phyloP scores from a whole-genome alignment of 1,140 invertebrate genomes.

The Lepidotrigona ventralis region DNA sequence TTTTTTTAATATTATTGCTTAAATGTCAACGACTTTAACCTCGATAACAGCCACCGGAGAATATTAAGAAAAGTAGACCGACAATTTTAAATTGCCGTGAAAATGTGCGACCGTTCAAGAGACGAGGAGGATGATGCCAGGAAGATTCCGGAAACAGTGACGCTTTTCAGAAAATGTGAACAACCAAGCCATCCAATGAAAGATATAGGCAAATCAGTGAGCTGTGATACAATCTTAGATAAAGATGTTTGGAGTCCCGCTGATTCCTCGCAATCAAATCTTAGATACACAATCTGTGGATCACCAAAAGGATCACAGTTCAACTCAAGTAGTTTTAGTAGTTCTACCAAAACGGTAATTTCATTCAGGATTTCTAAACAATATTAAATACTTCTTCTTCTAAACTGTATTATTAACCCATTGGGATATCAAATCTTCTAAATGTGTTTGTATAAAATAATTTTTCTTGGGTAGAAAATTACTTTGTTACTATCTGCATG shows the following conservation, averaged over 20 bases:
- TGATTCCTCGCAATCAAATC: slow-evolving; percentile 14
- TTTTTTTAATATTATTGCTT: background rate
- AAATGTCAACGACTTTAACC: slow-evolving; percentile 2
- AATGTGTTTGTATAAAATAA: no score
- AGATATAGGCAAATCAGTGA: background rate
- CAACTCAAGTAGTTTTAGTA: slow-evolving; percentile 10
- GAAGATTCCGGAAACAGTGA: slow-evolving; percentile 23
- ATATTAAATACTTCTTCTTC: no score
- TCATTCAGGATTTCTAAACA: background rate
- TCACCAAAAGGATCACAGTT: background rate
- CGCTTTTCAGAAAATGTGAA: slow-evolving; percentile 53
- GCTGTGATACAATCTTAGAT: background rate
- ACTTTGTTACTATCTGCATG: no score
- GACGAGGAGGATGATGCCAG: background rate
- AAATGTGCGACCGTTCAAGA: slow-evolving; percentile 58
- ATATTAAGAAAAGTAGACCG: background rate
- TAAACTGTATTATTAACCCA: no score
- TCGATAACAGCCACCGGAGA: background rate
- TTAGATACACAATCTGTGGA: background rate
- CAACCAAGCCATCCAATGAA: slow-evolving; percentile 5
- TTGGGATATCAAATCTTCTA: no score
- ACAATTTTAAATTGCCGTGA: background rate
- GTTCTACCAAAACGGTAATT: slow-evolving; percentile 43
- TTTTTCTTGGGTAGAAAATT: no score
- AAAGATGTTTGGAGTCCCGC: background rate